Base-by-base conservation (phyloP, 2,888 invertebrate species). In the Platypus cylindrus region DNA sequence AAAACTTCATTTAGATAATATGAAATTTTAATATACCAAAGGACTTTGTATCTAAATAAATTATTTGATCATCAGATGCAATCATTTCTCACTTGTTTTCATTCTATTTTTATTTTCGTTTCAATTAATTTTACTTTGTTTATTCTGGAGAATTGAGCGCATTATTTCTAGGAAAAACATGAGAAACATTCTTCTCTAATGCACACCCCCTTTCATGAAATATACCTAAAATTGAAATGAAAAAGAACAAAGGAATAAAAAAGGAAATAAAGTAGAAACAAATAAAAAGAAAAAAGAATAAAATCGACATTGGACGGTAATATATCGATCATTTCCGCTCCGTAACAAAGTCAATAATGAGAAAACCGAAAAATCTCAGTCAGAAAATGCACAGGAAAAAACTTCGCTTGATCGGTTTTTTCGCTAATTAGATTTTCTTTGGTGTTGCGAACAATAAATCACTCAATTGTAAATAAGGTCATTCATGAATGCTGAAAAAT, bases 371-470 rank as follows among this genome's bases (percentile, higher is more conserved):
- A 27, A 24, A 12, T 27, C 27, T 27, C 27, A 13, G 15, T 27
- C 15, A 8, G 15, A 12, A 9, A 27, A 5, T 5, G 15, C 5
- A 27, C 3, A 14, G 7, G 12, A 27, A 27, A 27, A 12, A 27
- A 27, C 4, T 27, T 27, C 4, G 7, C 15, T 16, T 16, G 15
- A 17, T 12, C 39, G 22, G 36, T 39, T 36, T 40, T 36, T 36
- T 32, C 31, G 12, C 36, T 36, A 40, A 40, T 39, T 39, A 39
- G 39, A 32, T 39, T 39, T 40, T 31, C 31, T 36, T 36, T 34
- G 25, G 20, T 18, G 26, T 25, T n/a, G 17, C 23, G 11, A 29
- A 36, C 40, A 31, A 40, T 40, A 36, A 36, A 40, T 40, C 40
- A 40, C 36, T 23, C 25, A 36, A 15, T 32, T 31, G 30, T 36